Evolutionary conservation across 92 coral and sea anemone species (phyloP).

Genomic region (Pocillopora grandis): DNA sequence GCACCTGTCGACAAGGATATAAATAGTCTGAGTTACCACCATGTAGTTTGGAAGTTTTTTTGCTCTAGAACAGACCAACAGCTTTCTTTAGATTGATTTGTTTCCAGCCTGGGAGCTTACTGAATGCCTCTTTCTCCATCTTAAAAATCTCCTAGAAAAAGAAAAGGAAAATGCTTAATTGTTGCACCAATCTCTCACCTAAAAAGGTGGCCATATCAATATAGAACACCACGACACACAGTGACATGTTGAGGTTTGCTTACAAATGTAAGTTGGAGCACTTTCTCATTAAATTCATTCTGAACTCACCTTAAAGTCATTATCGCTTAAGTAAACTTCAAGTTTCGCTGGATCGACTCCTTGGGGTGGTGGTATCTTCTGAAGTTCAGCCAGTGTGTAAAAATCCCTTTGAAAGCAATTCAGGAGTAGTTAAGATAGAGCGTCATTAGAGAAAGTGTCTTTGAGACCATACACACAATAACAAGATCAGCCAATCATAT

Average conservation of each 20-base stretch:
- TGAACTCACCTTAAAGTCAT: slow-evolving; percentile 74
- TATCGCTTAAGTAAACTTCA: slow-evolving; percentile 77
- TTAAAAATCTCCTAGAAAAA: slow-evolving; percentile 67
- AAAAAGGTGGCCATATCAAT: not conserved
- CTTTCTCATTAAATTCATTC: not conserved
- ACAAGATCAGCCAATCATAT: no score
- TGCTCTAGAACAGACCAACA: slow-evolving; percentile 73
- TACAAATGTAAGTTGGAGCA: not conserved
- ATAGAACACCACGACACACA: no score
- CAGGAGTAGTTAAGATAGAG: not conserved
- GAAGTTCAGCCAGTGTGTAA: slow-evolving; percentile 80
- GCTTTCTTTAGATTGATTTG: slow-evolving; percentile 88
- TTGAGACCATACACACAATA: no score
- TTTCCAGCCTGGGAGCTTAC: slow-evolving; percentile 93
- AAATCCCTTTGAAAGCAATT: slow-evolving; percentile 59
- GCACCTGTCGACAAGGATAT: no score
- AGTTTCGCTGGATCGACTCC: slow-evolving; percentile 91
- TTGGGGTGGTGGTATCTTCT: slow-evolving; percentile 85
- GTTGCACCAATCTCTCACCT: not conserved
- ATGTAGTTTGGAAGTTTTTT: not conserved
- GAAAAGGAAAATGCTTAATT: not conserved
- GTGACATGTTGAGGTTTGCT: no score
- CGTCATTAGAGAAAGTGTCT: not conserved
- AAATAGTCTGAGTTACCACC: not conserved
- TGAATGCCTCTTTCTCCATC: slow-evolving; percentile 87